A percentile compares a stretch with the other conserved stretches of the same genome.
phyloP scores from a whole-genome alignment of 2,113 vertebrate species.

The Mastomys natalensis region DNA sequence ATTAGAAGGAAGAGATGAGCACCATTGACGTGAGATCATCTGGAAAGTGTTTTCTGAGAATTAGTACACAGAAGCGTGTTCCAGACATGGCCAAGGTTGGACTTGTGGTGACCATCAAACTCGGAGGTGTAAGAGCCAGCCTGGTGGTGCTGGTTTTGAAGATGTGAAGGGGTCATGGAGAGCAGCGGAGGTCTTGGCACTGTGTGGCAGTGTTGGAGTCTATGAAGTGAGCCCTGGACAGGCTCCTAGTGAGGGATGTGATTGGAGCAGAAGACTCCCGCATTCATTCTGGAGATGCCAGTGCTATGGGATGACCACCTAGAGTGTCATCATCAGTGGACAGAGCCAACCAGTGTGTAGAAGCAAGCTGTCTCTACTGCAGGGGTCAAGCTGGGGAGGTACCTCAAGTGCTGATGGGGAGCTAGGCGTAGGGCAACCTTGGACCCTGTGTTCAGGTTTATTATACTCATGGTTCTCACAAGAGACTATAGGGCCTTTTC shows the following conservation, averaged over 20 bases:
- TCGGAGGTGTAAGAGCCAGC: not conserved
- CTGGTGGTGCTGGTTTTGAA: not conserved
- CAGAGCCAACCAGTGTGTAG: too few species aligned
- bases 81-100: not conserved
- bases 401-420: too few species aligned
- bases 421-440: too few species aligned
- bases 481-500: too few species aligned
- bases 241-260: not conserved
- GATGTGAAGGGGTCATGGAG: not conserved
- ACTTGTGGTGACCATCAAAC: not conserved
- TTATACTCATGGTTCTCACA: too few species aligned
- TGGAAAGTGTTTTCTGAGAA: not conserved
- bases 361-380: too few species aligned
- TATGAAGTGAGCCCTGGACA: not conserved
- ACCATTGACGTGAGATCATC: not conserved
- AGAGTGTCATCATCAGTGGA: not conserved
- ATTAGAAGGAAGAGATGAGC: not conserved
- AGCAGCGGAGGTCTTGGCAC: not conserved
- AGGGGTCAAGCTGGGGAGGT: too few species aligned
- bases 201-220: not conserved
- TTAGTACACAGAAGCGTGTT: not conserved
- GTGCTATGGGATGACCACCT: not conserved
- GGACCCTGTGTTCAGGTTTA: too few species aligned
- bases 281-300: not conserved
- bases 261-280: not conserved